phyloP scores from a whole-genome alignment of 1,140 invertebrate genomes.

The Pachypsylla venusta region DNA sequence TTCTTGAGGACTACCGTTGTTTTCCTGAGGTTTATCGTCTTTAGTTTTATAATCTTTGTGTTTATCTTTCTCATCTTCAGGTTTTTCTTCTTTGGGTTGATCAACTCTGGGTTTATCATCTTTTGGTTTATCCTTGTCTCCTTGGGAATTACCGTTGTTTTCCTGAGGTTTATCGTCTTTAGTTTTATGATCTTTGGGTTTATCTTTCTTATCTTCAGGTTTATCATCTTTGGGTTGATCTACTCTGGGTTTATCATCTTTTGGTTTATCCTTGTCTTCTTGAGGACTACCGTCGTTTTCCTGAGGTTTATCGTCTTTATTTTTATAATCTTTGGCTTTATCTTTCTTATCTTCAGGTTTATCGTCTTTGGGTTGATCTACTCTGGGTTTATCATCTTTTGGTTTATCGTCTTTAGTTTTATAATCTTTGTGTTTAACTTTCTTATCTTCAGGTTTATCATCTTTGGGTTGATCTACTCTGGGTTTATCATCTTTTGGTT shows the following conservation, averaged over 20 bases:
- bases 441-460: not conserved
- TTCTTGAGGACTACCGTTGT: conserved; percentile 1
- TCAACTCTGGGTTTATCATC: too few species aligned
- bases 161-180: not conserved
- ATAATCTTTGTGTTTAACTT: not conserved
- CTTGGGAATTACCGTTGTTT: not conserved
- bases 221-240: not conserved
- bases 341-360: not conserved
- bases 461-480: not conserved
- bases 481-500: not conserved
- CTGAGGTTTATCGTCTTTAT: not conserved
- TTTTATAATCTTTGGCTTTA: too few species aligned
- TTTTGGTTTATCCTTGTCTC: not conserved
- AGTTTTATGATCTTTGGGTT: not conserved
- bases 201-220: not conserved
- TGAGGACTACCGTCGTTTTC: not conserved
- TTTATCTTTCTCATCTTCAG: not conserved
- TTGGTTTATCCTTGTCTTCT: not conserved
- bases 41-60: too few species aligned
- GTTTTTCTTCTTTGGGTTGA: too few species aligned
- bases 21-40: not conserved
- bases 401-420: not conserved
- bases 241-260: not conserved
- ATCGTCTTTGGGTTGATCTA: not conserved
- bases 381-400: not conserved